Base-by-base conservation (phyloP, 2,888 invertebrate species). In the Ferrisia virgata region DNA sequence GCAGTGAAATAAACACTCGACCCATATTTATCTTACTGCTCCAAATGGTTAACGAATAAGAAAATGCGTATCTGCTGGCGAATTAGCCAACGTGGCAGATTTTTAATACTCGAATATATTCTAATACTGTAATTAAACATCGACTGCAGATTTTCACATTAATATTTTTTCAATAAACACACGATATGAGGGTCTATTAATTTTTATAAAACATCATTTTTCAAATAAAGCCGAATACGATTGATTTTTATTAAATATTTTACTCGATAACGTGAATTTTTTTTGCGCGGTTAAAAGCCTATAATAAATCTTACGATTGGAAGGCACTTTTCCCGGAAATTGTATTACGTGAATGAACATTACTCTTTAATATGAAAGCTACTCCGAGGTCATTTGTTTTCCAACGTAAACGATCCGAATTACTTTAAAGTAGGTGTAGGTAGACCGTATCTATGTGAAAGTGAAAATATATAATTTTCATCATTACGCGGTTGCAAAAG, bases 191-290 rank as follows among this genome's bases (percentile, higher is more conserved):
- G n/a, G n/a, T n/a, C 11, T 8, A 47, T 22, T 18, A n/a, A 18
- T 53, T 22, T 5, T 0, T 53, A n/a, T 47, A 6, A 47, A 69
- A 31, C 31, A 31, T 69, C 69, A 31, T 69, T 31, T 28, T 31
- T 69, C 69, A 69, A 31, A 15, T 15, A 28, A 69, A 31, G 22
- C 22, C 22, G 11, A 9, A 13, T 69, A 69, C 31, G 64, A 31
- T 69, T 69, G 69, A 69, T 69, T 31, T 53, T 69, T 69, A 69
- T 69, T 28, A 31, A 69, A 69, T 69, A n/a, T 31, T 69, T 31
- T 31, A 64, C 31, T 31, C 1, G 28, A 5, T 69, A 69, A 69
- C 15, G 53, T 53, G 22, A 18, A 69, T 15, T 31, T 69, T 69
- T 31, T 28, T 69, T 11, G 69, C 28, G 31, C 28, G 69, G 31